Conservation (phyloP, 1,140 invertebrate genomes). For the Elymnias hypermnestra region DNA sequence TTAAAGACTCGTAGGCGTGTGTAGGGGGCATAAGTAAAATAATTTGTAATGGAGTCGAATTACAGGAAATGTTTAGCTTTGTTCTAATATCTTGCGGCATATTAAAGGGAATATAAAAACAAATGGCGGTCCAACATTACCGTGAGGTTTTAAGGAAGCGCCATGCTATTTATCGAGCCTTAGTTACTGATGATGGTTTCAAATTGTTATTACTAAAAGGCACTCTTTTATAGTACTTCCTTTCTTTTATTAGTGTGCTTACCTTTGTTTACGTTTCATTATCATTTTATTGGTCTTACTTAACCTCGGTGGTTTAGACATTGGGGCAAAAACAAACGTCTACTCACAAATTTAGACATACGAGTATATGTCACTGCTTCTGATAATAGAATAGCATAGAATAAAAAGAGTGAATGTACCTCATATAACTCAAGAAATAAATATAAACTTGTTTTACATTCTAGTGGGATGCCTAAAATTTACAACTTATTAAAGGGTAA, state of each 20-base stretch:
- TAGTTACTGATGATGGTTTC: conserved; percentile 12
- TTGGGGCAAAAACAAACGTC: too few species aligned
- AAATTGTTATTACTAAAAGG: conserved; percentile 4
- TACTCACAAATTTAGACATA: too few species aligned
- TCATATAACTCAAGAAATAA: too few species aligned
- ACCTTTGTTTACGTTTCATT: not conserved
- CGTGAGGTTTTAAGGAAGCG: conserved; percentile 13
- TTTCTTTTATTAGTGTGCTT: not conserved
- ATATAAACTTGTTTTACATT: too few species aligned
- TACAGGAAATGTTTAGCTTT: conserved; percentile 46
- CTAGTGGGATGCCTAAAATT: too few species aligned
- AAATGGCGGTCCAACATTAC: conserved; percentile 27
- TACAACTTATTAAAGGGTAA: too few species aligned
- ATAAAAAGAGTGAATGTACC: too few species aligned
- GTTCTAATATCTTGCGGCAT: conserved; percentile 43
- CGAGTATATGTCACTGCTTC: too few species aligned
- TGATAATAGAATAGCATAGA: too few species aligned
- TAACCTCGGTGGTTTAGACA: too few species aligned
- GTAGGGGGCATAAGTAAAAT: conserved; percentile 4
- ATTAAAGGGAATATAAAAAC: conserved; percentile 35
- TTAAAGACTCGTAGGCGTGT: too few species aligned
- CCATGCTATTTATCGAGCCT: conserved; percentile 9
- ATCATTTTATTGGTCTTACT: too few species aligned
- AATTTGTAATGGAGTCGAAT: conserved; percentile 35
- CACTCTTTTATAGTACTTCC: not conserved